Evolutionary conservation across 2,888 invertebrate genomes (phyloP), one percentile per base, ranked within the genome.

Genomic region (Siphlonurus alternatus): DNA sequence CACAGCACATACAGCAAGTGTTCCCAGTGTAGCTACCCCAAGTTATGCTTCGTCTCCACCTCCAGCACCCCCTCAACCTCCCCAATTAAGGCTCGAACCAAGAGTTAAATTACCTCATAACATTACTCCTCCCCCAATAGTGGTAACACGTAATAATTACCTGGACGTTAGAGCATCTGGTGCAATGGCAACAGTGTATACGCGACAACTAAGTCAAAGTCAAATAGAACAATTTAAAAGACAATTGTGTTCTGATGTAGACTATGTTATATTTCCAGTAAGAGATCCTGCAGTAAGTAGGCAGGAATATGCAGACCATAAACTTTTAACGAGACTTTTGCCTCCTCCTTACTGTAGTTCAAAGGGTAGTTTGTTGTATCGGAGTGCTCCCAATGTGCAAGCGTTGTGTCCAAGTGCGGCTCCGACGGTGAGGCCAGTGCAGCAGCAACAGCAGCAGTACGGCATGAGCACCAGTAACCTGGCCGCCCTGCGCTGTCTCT

Each of bases 221-320:
- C 92, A 91, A 72, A 86, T 92, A 66, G 89, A 91, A 67, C 87
- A 90, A 71, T 93, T 91, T 71, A 89, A 91, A 70, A 90, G 91
- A 72, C 93, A 93, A 73, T 80, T 93, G 65, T 91, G 90, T 71
- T 93, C 93, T 66, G 93, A 93, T 72, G 90, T 91, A 2, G 93
- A 93, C 75, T 93, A 91, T 72, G 93, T 93, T 5, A 90, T 93
- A 74, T 93, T 92, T 72, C 93, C 93, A 0, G 75, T 92, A 67
- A 92, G 92, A 76, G 93, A 93, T 75, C 92, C 93, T 10, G 86
- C 89, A 0, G 83, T 93, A 60, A 92, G 92, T 68, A 90, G 91
- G 73, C 93, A 93, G 74, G 93, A 93, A 73, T 93, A 93, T 76
- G 81, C 91, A 69, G 93, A 93, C 72, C 89, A 91, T 63, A 93